A percentile compares a stretch with the other conserved stretches of the same genome.
Conservation (phyloP, 2,888 invertebrate genomes). For the Lithophane leautieri region DNA sequence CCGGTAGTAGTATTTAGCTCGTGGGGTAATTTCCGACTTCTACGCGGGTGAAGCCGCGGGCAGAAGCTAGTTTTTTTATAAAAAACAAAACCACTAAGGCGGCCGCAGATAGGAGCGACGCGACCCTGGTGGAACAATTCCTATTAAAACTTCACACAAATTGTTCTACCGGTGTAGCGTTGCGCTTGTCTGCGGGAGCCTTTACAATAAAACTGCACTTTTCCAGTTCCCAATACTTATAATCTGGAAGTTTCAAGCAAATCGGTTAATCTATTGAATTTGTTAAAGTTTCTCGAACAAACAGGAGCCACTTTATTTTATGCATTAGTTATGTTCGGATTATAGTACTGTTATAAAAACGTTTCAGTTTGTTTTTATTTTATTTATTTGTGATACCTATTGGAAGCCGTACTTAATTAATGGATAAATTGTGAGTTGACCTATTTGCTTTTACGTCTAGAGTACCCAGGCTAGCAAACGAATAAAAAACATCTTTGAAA, state of each 20-base stretch:
- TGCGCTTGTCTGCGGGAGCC: too few relatives aligned
- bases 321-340: conserved; percentile 35
- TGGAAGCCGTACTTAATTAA: background rate
- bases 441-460: background rate
- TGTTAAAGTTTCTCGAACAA: conserved; percentile 55
- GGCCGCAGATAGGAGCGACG: too few relatives aligned
- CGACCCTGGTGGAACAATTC: too few relatives aligned
- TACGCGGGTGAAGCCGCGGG: background rate
- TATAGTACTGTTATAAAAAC: conserved; percentile 23
- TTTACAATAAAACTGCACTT: conserved; percentile 32
- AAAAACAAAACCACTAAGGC: conserved; percentile 34
- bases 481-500: background rate
- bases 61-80: background rate
- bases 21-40: background rate
- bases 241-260: conserved; percentile 46
- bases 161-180: too few relatives aligned
- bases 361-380: conserved; percentile 2
- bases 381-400: background rate
- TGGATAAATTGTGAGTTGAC: background rate
- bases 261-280: conserved; percentile 58
- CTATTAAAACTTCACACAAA: too few relatives aligned
- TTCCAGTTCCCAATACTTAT: conserved; percentile 39
- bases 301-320: conserved; percentile 53
- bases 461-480: background rate
- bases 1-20: background rate